A percentile compares a stretch with the other conserved stretches of the same genome.
These are phyloP conservation scores for Siderastrea radians DNA, from an alignment of 92 coral and sea anemone genomes.

Conservation along the genomic window DNA sequence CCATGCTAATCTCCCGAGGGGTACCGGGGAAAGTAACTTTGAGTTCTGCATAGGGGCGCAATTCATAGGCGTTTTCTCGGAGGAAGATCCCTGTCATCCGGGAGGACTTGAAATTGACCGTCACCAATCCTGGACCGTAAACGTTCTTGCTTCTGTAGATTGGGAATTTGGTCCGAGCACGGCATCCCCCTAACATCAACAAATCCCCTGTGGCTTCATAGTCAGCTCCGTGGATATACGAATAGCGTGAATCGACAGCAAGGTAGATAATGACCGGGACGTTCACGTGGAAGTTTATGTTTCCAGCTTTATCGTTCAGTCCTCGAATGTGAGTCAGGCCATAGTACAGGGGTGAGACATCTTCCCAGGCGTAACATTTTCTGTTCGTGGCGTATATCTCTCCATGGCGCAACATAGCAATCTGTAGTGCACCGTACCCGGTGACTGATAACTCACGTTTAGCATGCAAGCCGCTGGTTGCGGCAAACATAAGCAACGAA, in stretches of 20 bases:
- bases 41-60: constrained; percentile 79
- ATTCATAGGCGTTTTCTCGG: constrained; percentile 74
- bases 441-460: constrained; percentile 65
- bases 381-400: constrained; percentile 92
- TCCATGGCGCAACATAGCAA: constrained; percentile 91
- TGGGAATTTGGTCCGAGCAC: constrained; percentile 63
- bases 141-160: constrained; percentile 79
- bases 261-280: constrained; percentile 84
- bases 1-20: constrained; percentile 80
- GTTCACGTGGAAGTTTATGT: constrained; percentile 68
- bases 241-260: constrained; percentile 84
- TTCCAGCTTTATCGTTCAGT: constrained; percentile 80
- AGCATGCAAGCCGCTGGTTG: background rate
- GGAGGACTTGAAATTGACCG: constrained; percentile 55
- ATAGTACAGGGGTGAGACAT: constrained; percentile 88
- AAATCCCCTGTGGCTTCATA: constrained; percentile 73
- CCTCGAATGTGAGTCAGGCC: constrained; percentile 98
- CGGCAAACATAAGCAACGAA: background rate
- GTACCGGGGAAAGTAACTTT: constrained; percentile 60
- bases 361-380: constrained; percentile 81
- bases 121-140: constrained; percentile 80
- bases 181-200: constrained; percentile 87
- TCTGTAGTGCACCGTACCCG: constrained; percentile 74
- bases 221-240: constrained; percentile 81
- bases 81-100: constrained; percentile 88